These are phyloP conservation scores for Loripinus fragilis DNA, from an alignment of 2,888 invertebrate genomes.

Conservation along the genomic window DNA sequence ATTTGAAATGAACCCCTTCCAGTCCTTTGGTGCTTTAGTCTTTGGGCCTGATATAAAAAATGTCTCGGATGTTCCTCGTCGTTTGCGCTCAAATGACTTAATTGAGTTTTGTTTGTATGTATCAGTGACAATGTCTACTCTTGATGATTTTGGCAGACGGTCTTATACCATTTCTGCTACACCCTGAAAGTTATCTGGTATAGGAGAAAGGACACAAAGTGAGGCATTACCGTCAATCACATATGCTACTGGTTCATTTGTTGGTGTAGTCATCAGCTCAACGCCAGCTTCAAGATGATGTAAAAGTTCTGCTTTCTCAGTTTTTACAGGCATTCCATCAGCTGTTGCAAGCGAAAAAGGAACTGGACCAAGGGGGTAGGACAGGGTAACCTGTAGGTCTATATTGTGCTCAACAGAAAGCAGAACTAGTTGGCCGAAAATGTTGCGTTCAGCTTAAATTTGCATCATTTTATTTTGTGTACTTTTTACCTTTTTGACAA, in stretches of 20 bases:
- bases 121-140: conserved; percentile 13
- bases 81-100: neutral
- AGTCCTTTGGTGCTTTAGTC: conserved; percentile 27
- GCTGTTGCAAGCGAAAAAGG: no score
- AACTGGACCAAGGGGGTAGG: no score
- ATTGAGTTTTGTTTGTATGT: neutral
- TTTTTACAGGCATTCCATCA: no score
- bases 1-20: conserved; percentile 38
- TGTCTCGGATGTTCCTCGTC: neutral
- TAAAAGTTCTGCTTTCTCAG: no score
- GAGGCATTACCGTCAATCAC: neutral
- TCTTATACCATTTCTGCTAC: conserved; percentile 15
- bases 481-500: neutral
- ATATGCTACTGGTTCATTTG: neutral
- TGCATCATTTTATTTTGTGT: neutral
- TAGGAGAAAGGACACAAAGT: neutral
- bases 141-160: neutral
- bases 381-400: neutral
- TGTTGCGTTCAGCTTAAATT: conserved; percentile 21
- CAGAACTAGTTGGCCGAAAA: neutral
- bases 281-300: no score
- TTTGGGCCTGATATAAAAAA: conserved; percentile 23
- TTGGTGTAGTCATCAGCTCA: no score
- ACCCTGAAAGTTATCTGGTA: neutral
- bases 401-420: neutral